Evolutionary conservation across 2,797 vertebrate species (phyloP).

Genomic region (Numenius phaeopus): DNA sequence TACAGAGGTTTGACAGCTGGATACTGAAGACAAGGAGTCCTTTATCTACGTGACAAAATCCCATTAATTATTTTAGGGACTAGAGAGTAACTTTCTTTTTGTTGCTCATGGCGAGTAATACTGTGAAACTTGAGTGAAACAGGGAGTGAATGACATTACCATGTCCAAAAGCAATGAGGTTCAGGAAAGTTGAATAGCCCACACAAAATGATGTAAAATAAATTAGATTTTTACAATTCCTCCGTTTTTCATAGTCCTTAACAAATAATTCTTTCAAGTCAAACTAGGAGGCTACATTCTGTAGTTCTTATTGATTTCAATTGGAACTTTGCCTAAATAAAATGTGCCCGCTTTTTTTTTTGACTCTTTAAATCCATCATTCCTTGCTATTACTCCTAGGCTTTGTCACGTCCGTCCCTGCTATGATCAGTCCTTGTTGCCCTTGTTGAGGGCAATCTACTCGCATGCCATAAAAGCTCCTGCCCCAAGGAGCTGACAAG

Average conservation of each 20-base stretch:
- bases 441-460: not conserved
- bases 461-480: not conserved
- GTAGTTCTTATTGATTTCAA: conserved; percentile 34
- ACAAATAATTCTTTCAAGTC: conserved; percentile 34
- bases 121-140: not conserved
- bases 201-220: not conserved
- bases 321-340: conserved; percentile 24
- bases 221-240: not conserved
- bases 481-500: not conserved
- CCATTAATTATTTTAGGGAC: not conserved
- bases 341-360: not conserved
- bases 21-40: not conserved
- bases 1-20: not conserved
- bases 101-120: not conserved
- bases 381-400: not conserved
- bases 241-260: not conserved
- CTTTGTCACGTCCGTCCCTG: not conserved
- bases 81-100: not conserved
- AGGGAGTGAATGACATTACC: not conserved
- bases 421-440: not conserved
- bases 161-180: not conserved
- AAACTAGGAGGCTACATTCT: not conserved
- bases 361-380: conserved; percentile 47
- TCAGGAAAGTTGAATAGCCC: not conserved
- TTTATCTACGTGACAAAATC: not conserved